Evolutionary conservation across 2,797 vertebrate species (phyloP).

Genomic region (Xenopus petersii): DNA sequence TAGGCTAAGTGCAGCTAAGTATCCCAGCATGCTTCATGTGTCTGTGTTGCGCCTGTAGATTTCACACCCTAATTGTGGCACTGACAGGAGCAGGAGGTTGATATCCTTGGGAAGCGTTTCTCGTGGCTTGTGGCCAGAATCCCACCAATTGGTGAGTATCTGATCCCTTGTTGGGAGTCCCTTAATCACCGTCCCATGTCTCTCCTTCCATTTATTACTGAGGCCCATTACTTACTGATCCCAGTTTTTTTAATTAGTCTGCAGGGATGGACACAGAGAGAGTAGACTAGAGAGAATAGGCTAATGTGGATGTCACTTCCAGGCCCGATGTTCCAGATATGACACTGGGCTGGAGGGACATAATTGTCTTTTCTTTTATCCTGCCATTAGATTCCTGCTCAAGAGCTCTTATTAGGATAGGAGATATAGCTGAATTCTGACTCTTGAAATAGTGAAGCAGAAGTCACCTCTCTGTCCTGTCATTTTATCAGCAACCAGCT

Average conservation of each 20-base stretch:
- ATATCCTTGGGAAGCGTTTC: slow-evolving; percentile 5
- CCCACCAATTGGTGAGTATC: neutral
- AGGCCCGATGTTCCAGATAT: no score
- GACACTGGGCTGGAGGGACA: neutral
- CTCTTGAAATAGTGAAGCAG: no score
- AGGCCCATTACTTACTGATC: no score
- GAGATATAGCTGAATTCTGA: no score
- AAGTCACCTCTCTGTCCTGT: no score
- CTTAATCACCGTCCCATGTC: no score
- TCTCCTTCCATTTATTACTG: no score
- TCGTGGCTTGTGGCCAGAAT: slow-evolving; percentile 8
- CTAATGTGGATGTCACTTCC: neutral
- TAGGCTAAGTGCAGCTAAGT: neutral
- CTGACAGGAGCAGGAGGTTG: slow-evolving; percentile 9
- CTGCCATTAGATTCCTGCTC: neutral
- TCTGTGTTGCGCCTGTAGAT: neutral
- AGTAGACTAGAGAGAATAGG: neutral
- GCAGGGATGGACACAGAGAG: neutral
- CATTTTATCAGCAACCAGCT: no score
- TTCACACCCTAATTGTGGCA: neutral
- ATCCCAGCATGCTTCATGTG: neutral
- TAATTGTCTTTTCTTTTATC: no score
- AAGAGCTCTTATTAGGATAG: no score
- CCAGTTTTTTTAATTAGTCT: neutral
- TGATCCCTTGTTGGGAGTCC: no score